Evolutionary conservation across 2,888 invertebrate species (phyloP).

Genomic region (Escarpia spicata): DNA sequence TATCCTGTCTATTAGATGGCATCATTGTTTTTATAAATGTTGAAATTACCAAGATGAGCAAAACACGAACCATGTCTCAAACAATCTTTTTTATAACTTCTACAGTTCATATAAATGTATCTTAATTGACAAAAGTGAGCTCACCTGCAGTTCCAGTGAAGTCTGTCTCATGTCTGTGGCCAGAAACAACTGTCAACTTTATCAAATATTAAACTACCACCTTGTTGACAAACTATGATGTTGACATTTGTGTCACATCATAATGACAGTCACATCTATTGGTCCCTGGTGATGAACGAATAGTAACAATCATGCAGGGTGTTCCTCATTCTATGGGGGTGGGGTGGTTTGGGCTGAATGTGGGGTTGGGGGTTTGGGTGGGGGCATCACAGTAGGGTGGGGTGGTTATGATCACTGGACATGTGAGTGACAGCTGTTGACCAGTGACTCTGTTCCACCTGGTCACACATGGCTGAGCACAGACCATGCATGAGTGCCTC

Average conservation of each 20-base stretch:
- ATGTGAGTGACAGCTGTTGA: constrained; percentile 8
- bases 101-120: background rate
- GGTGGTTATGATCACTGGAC: constrained; percentile 2
- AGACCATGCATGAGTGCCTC: background rate
- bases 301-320: background rate
- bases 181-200: background rate
- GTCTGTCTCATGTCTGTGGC: background rate
- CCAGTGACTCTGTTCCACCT: background rate
- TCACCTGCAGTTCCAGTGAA: background rate
- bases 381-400: background rate
- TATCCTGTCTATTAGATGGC: too few relatives aligned
- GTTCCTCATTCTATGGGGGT: background rate
- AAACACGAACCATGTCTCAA: too few relatives aligned
- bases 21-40: too few relatives aligned
- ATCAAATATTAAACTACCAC: background rate
- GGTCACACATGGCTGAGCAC: constrained; percentile 16
- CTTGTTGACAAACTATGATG: background rate
- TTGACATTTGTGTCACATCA: background rate
- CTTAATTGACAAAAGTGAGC: background rate
- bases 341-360: background rate
- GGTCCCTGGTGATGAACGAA: background rate
- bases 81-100: background rate
- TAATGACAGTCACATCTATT: background rate
- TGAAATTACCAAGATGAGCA: too few relatives aligned
- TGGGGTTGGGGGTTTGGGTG: background rate